phyloP scores from a whole-genome alignment of 2,888 invertebrate genomes.

The Phytoseiulus persimilis region DNA sequence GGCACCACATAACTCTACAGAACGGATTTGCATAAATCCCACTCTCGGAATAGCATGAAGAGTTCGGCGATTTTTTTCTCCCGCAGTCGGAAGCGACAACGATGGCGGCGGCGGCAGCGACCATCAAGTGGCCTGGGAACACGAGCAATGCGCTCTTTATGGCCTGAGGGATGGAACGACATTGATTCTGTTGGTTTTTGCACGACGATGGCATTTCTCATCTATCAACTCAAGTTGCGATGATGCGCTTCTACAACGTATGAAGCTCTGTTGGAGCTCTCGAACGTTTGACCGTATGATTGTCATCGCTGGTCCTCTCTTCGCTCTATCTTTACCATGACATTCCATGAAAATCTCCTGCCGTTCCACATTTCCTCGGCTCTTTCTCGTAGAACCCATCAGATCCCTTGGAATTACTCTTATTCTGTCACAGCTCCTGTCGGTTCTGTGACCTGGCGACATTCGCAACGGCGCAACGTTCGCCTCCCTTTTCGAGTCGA shows the following conservation, averaged over 20 bases:
- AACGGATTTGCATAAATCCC: neutral
- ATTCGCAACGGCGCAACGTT: too few species aligned
- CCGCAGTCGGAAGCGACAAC: neutral
- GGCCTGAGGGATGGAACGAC: neutral
- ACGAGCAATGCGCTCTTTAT: neutral
- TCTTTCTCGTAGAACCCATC: too few species aligned
- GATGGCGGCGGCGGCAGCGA: neutral
- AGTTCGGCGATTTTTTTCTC: neutral
- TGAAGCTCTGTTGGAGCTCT: neutral
- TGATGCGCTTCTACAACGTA: neutral
- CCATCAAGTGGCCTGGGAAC: neutral
- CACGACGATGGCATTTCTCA: neutral
- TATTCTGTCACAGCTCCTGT: too few species aligned
- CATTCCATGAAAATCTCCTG: too few species aligned
- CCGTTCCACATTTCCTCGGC: too few species aligned
- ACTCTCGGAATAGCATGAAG: neutral
- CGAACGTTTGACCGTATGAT: neutral
- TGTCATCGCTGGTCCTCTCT: too few species aligned
- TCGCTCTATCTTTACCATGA: too few species aligned
- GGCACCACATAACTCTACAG: neutral
- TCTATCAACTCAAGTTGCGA: conserved; percentile 5
- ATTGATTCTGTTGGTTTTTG: neutral
- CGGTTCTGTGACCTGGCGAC: too few species aligned
- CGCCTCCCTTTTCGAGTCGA: too few species aligned
- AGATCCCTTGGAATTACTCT: too few species aligned